Evolutionary conservation across 1,140 invertebrate species (phyloP).

Genomic region (Drosophila suzukii): DNA sequence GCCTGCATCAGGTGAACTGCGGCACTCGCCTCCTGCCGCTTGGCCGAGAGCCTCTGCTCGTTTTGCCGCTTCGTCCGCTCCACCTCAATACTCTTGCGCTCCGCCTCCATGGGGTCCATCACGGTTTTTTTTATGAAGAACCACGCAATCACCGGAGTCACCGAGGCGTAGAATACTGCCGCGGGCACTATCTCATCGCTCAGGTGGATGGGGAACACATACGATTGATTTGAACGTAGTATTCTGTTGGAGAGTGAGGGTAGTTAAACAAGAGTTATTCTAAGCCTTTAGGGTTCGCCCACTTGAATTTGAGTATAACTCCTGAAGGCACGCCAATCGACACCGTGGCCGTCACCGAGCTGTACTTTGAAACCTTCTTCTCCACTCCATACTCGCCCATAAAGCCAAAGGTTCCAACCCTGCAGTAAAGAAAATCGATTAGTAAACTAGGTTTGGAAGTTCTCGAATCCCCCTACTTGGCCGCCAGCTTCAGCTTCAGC

Average conservation of each 20-base stretch:
- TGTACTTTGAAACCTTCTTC: constrained; percentile 96
- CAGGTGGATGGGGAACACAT: constrained; percentile 94
- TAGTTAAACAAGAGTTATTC: neutral
- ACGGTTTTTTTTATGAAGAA: constrained; percentile 93
- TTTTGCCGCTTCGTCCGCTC: constrained; percentile 91
- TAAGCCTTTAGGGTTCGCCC: constrained; percentile 67
- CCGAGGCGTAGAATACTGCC: constrained; percentile 96
- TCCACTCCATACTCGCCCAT: constrained; percentile 95
- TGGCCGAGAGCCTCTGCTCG: constrained; percentile 89
- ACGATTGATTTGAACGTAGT: constrained; percentile 93
- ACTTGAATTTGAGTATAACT: constrained; percentile 95
- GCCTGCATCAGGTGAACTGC: constrained; percentile 95
- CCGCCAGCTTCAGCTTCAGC: constrained; percentile 89
- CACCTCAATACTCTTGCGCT: constrained; percentile 90
- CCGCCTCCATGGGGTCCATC: constrained; percentile 93
- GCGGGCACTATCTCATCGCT: constrained; percentile 95
- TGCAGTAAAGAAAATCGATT: constrained; percentile 80
- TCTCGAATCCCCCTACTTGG: constrained; percentile 89
- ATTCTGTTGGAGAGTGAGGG: constrained; percentile 86
- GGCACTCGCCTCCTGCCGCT: constrained; percentile 92
- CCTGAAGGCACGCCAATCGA: constrained; percentile 93
- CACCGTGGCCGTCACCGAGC: constrained; percentile 93
- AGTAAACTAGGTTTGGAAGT: neutral
- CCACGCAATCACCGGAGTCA: constrained; percentile 93
- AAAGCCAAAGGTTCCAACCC: constrained; percentile 94